Base-by-base conservation (phyloP, 2,113 vertebrate genomes). In the Sitta europaea region DNA sequence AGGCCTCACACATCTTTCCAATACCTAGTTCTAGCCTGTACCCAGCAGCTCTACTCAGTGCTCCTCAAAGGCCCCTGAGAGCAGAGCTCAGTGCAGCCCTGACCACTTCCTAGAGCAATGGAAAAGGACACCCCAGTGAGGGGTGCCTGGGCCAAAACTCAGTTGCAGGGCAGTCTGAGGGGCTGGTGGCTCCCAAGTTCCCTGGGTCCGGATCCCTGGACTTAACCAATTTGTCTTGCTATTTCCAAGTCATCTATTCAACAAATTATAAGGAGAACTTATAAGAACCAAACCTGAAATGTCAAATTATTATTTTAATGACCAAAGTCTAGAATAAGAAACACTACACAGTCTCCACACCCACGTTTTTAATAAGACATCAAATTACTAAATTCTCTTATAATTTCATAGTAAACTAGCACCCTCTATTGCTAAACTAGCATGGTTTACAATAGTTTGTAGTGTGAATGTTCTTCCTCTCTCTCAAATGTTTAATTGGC, bases 41-140 rank as follows among this genome's bases (percentile, higher is more conserved):
- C 9, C 9, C 51, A 62, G 33, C 35, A 72, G 50, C 28, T 94
- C 66, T 71, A 38, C 16, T 50, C 38, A 10, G 4, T 42, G 31
- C 17, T 36, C 33, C 68, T 36, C 67, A 45, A 62, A 70, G 17
- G 38, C 14, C 20, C 16, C 6, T 42, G 47, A 45, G 77, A 71
- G 59, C 76, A 93, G 77, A 93, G 50, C 72, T 76, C 90, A 81
- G 68, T 11, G 54, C 9, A 76, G 61, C 14, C 42, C 59, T 65
- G 42, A 23, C 7, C 29, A 16, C 27, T 53, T 73, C 77, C 28
- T 3, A 48, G 12, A 88, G 54, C 14, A 47, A 35, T 21, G 29
- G 21, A 63, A 13, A 4, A 27, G 16, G 14, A 28, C 0, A 1
- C 1, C 14, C 40, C 58, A 19, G 13, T 1, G 22, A 42, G 11